Percentiles rank a stretch among this genome's conserved stretches.
Evolutionary conservation across 2,113 vertebrate species (phyloP).

Genomic region (Hydrochoerus hydrochaeris): DNA sequence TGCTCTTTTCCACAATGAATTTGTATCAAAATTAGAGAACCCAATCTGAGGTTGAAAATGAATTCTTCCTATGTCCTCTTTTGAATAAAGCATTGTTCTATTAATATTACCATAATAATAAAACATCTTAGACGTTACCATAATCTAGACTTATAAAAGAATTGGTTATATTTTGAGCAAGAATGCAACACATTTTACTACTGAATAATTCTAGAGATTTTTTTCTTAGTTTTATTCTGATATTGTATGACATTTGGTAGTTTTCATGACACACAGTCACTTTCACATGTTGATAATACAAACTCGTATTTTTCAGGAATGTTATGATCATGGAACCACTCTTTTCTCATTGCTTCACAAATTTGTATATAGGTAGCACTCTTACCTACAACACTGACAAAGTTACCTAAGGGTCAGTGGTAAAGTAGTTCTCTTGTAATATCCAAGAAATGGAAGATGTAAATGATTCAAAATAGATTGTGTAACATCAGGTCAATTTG

Average conservation of each 20-base stretch:
- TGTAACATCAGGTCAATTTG: neutral
- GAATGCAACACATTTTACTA: neutral
- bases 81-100: slow-evolving; percentile 20
- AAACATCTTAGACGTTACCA: neutral
- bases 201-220: neutral
- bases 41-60: slow-evolving; percentile 39
- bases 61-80: slow-evolving; percentile 19
- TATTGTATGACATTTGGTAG: neutral
- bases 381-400: neutral
- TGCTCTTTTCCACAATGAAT: slow-evolving; percentile 69
- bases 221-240: neutral
- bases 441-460: neutral
- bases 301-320: neutral
- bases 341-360: neutral
- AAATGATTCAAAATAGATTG: neutral
- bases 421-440: neutral
- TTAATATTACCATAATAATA: neutral
- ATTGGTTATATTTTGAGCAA: neutral
- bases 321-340: accelerated
- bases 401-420: neutral
- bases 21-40: slow-evolving; percentile 56
- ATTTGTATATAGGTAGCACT: neutral
- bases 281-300: neutral
- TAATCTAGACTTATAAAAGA: neutral
- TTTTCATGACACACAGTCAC: neutral